These are phyloP conservation scores for Misgurnus anguillicaudatus DNA, from an alignment of 2,113 vertebrate species.

Conservation along the genomic window DNA sequence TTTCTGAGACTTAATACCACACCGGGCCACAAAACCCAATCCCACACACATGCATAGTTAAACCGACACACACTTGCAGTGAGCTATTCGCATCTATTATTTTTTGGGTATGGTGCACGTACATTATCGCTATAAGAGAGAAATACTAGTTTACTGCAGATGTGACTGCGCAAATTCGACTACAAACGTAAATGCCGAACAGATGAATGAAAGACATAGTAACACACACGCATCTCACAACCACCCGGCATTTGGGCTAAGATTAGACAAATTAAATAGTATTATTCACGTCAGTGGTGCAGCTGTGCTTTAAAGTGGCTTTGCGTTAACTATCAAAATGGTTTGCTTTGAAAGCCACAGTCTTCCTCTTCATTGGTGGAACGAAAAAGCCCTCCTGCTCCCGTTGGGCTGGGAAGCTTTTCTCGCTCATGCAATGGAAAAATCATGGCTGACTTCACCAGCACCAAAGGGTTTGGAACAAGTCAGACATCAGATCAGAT, in stretches of 20 bases:
- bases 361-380: constrained; percentile 71
- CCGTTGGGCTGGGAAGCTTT: constrained; percentile 57
- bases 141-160: constrained; percentile 4
- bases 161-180: constrained; percentile 11
- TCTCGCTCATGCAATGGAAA: constrained; percentile 56
- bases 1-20: constrained; percentile 15
- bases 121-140: background rate
- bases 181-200: constrained; percentile 30
- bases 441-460: constrained; percentile 45
- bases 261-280: constrained; percentile 78
- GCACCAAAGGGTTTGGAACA: constrained; percentile 20
- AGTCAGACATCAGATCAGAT: constrained; percentile 24
- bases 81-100: background rate
- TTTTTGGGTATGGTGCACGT: background rate
- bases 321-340: constrained; percentile 74
- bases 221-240: constrained; percentile 31
- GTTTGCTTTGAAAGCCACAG: constrained; percentile 75
- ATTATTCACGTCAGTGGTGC: constrained; percentile 75
- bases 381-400: constrained; percentile 66
- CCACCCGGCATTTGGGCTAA: constrained; percentile 67
- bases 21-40: constrained; percentile 17
- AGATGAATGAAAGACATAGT: constrained; percentile 29
- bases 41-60: constrained; percentile 24
- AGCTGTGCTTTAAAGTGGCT: constrained; percentile 78
- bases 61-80: constrained; percentile 35